These are phyloP conservation scores for Xestia ashworthii DNA, from an alignment of 2,888 invertebrate genomes.

Conservation along the genomic window DNA sequence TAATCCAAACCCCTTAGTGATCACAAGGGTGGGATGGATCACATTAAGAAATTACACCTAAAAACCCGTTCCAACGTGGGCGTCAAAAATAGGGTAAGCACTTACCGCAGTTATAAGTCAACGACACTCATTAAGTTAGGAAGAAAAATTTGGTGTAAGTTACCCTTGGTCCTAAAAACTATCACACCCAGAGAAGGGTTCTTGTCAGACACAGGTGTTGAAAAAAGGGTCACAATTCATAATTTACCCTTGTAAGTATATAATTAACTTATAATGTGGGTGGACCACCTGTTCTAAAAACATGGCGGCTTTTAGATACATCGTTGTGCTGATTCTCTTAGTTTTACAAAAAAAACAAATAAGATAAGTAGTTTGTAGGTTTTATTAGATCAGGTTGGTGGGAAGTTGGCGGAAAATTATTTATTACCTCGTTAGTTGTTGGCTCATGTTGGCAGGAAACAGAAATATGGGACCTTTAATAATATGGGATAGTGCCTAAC, in stretches of 20 bases:
- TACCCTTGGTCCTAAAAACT: constrained; percentile 28
- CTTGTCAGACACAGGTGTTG: constrained; percentile 51
- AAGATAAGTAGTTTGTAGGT: constrained; percentile 4
- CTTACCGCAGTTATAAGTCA: constrained; percentile 34
- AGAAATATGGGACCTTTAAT: no score
- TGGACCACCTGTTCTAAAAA: constrained; percentile 31
- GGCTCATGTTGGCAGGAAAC: neutral
- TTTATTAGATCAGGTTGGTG: constrained; percentile 7
- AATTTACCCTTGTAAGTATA: constrained; percentile 40
- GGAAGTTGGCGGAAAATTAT: neutral
- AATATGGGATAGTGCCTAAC: no score
- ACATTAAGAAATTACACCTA: constrained; percentile 20
- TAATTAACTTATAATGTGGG: constrained; percentile 28
- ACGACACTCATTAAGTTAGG: constrained; percentile 23
- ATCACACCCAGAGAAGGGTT: constrained; percentile 12
- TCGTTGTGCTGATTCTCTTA: constrained; percentile 4
- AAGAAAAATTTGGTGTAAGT: constrained; percentile 12
- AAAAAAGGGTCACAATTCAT: constrained; percentile 54
- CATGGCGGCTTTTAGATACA: constrained; percentile 21
- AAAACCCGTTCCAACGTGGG: constrained; percentile 31
- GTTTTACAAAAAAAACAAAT: constrained; percentile 5
- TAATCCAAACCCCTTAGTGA: constrained; percentile 18
- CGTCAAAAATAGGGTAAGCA: constrained; percentile 40
- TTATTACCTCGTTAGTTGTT: constrained; percentile 11
- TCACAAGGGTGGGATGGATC: constrained; percentile 8